Evolutionary conservation across 2,888 invertebrate genomes (phyloP).

Genomic region (Ennomos fuscantarius): DNA sequence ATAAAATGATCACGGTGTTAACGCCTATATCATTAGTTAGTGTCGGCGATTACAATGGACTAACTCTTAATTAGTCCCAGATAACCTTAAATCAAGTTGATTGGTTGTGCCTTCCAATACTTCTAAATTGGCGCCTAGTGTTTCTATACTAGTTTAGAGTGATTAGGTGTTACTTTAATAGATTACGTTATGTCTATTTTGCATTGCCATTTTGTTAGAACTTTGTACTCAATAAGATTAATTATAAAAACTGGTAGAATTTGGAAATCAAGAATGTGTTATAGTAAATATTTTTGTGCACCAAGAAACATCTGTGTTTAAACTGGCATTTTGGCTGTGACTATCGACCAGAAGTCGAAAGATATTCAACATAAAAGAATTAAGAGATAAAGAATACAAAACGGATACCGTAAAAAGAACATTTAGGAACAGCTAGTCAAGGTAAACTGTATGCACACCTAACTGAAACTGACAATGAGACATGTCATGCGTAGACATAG

Average conservation of each 20-base stretch:
- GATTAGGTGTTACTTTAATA: neutral
- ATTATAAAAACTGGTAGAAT: too few species aligned
- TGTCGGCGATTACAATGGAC: constrained; percentile 46
- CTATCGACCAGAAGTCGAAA: too few species aligned
- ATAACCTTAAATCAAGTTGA: constrained; percentile 43
- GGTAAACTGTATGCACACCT: constrained; percentile 51
- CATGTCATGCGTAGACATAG: constrained; percentile 50
- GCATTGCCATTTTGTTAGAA: too few species aligned
- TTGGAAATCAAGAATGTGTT: too few species aligned
- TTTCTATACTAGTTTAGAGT: constrained; percentile 1
- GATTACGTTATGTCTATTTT: neutral
- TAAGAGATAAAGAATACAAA: constrained; percentile 5
- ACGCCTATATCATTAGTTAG: constrained; percentile 44
- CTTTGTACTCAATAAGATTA: too few species aligned
- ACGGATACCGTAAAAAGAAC: neutral
- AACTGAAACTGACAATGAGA: constrained; percentile 44
- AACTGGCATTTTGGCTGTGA: too few species aligned
- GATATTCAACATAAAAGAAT: neutral
- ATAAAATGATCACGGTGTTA: constrained; percentile 39
- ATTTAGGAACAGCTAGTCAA: constrained; percentile 50
- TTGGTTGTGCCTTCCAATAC: constrained; percentile 17
- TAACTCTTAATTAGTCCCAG: constrained; percentile 45
- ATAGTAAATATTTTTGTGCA: too few species aligned
- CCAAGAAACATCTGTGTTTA: too few species aligned
- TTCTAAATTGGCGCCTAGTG: constrained; percentile 18